Evolutionary conservation across 2,888 invertebrate species (phyloP), one percentile per base, ranked within the genome.

Genomic region (Amphipyra tragopoginis): DNA sequence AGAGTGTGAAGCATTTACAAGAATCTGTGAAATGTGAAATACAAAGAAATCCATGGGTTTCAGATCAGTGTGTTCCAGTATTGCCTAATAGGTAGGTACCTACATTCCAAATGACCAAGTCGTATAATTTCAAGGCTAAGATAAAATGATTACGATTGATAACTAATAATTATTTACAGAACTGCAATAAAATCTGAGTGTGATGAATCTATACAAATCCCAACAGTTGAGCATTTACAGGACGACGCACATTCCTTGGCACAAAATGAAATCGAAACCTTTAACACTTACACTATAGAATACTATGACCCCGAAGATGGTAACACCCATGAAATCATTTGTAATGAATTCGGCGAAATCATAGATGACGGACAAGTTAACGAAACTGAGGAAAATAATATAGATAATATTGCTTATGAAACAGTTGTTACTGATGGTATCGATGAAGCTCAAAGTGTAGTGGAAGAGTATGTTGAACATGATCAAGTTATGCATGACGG

Each of bases 1-100:
- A 78, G 44, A 79, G 75, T 49, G 77, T 82, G 9, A 77, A 69
- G 40, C 62, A 75, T 48, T 67, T 83, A 61, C 82, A 83, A 58
- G 77, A 76, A 11, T 71, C 77, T 0, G 63, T 76, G 0, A 75
- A 77, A 42, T 75, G 76, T 51, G 81, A 78, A 58, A 72, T 74
- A 47, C 75, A 80, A 54, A 63, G 52, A 36, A 81, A 78, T n/a
- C 73, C 79, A 0, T 81, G 83, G 80, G 63, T 77, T 29, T 53
- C 59, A 13, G 76, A 82, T n/a, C 69, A 77, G n/a, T 61, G 71
- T 54, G 69, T 72, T 26, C 65, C 79, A 8, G 65, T 69, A 29
- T 53, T 64, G 38, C 53, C 71, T 8, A 59, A 79, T 38, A 75
- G 76, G 83, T 77, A 77, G 3, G 3, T 39, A n/a, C n/a, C n/a